phyloP scores from a whole-genome alignment of 2,888 invertebrate genomes.

The Platypus cylindrus region DNA sequence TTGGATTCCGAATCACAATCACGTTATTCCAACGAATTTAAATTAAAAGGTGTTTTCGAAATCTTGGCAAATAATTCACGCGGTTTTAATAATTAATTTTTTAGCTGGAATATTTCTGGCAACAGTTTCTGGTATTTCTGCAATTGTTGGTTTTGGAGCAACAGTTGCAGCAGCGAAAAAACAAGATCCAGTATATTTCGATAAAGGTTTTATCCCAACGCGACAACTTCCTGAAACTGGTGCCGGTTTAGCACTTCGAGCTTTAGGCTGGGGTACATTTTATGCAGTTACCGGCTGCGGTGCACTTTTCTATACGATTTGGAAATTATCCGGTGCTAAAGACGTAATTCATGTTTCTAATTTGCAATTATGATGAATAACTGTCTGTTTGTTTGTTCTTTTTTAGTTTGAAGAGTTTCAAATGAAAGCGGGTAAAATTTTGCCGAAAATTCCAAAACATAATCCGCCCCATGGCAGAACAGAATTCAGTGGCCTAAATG shows the following conservation, averaged over 20 bases:
- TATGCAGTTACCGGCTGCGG: slow-evolving; percentile 81
- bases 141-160: slow-evolving; percentile 68
- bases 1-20: not conserved
- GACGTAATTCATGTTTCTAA: slow-evolving; percentile 47
- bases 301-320: slow-evolving; percentile 66
- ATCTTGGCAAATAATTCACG: not conserved
- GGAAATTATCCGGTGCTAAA: slow-evolving; percentile 79
- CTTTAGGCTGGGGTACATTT: slow-evolving; percentile 76
- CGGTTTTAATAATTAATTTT: not conserved
- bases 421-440: slow-evolving; percentile 58
- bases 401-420: slow-evolving; percentile 71
- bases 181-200: slow-evolving; percentile 66
- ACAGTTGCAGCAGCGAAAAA: slow-evolving; percentile 67
- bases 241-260: slow-evolving; percentile 62
- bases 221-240: slow-evolving; percentile 61
- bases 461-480: slow-evolving; percentile 69
- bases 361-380: not conserved
- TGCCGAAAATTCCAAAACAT: slow-evolving; percentile 68
- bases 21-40: slow-evolving; percentile 9
- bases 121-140: slow-evolving; percentile 63
- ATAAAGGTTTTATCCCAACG: slow-evolving; percentile 53
- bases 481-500: slow-evolving; percentile 75
- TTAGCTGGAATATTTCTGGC: slow-evolving; percentile 58
- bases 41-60: slow-evolving; percentile 5
- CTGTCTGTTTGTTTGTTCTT: slow-evolving; percentile 11